Base-by-base conservation (phyloP, 2,888 invertebrate species). In the Orthonychiurus folsomi region DNA sequence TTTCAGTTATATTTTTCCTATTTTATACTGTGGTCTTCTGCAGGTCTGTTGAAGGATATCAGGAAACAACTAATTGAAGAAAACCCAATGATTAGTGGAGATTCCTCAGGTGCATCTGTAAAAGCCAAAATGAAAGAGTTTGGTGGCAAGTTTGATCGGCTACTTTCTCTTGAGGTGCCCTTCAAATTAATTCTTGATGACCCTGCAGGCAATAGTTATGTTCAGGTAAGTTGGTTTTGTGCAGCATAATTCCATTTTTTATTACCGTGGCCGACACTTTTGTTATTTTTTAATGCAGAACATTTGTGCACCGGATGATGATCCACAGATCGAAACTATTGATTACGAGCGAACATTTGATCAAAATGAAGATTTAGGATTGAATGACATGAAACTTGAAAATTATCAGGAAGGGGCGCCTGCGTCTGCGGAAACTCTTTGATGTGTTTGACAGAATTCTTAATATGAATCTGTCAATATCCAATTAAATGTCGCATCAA, bases 131-230 rank as follows among this genome's bases (percentile, higher is more conserved):
- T 93, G 74, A 74, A 82, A 1, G 75, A 75, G 2, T 89, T 95
- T 76, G 77, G 88, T 21, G 74, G 77, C 0, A 81, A 85, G 69
- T 79, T 94, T 61, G 82, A 87, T 54, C 79, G 84, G 60, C 83
- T 91, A 15, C 75, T 90, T 23, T 78, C 80, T 0, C 82, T 87
- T 1, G 78, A 84, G 71, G 77, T 78, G 12, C 73, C 80, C 2
- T 81, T 89, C 0, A 93, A 93, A 0, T 70, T 99, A 1, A 76
- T 96, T 2, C 79, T 99, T 67, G 93, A 97, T 77, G 99, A 99
- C 80, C 94, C 97, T 1, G 92, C 96, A 9, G 99, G 99, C 0
- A 97, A 97, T 78, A 95, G 94, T 68, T 97, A 95, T 76, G 82
- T 97, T 53, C 91, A 93, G 80, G 83, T 82, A 37, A 61, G 59